These are phyloP conservation scores for Bucorvus abyssinicus DNA, from an alignment of 2,797 vertebrate species.

Conservation along the genomic window DNA sequence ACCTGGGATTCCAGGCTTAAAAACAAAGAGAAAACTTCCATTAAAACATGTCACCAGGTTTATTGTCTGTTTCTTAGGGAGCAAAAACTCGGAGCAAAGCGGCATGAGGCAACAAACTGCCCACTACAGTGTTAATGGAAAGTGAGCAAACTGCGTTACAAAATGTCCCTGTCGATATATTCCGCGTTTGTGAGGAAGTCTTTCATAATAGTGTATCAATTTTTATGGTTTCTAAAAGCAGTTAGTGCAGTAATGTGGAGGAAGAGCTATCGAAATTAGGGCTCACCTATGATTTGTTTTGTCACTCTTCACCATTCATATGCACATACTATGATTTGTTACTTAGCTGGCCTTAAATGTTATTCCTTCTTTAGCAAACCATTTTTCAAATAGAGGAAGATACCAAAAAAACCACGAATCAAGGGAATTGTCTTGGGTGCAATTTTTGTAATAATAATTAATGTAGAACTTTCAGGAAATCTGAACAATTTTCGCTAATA, in stretches of 20 bases:
- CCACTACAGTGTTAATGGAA: neutral
- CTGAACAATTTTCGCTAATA: neutral
- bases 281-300: neutral
- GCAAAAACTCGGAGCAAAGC: neutral
- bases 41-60: neutral
- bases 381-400: neutral
- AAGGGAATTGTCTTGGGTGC: neutral
- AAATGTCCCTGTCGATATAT: neutral
- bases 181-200: neutral
- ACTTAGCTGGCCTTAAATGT: neutral
- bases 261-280: neutral
- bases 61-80: neutral
- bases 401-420: neutral
- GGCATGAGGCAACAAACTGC: neutral
- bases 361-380: neutral
- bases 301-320: neutral
- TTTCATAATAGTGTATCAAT: neutral
- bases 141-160: neutral
- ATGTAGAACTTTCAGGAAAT: neutral
- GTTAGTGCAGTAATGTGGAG: neutral
- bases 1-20: neutral
- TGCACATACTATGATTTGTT: neutral
- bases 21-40: neutral
- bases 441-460: neutral
- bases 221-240: neutral